Base-by-base conservation (phyloP, 2,113 vertebrate genomes). In the Rhipidura dahli region DNA sequence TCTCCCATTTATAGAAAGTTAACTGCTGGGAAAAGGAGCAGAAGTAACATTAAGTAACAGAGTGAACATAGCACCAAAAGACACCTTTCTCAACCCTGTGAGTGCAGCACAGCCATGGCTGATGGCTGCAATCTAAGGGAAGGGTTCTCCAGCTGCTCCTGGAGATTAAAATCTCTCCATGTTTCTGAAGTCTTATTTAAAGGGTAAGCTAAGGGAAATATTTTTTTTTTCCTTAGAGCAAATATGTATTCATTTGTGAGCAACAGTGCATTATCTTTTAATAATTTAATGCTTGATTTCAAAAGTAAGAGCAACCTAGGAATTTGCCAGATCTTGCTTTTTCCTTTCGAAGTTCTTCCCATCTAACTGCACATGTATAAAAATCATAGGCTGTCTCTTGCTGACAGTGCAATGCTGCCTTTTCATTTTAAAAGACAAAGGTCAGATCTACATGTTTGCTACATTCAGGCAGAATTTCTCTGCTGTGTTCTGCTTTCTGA, bases 351-450 rank as follows among this genome's bases (percentile, higher is more conserved):
- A 94, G 59, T 35, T 73, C 23, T 91, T 80, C 15, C 13, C 75
- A 10, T 28, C 13, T 21, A 50, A 80, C 33, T 47, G 1, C 13
- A 45, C 20, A 9, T 14, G 3, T 7, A 47, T 35, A 66, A 69
- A 90, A 86, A 83, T 63, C n/a, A 37, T 7, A 63, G 17, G 7
- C 23, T 88, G 18, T 15, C 50, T 73, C 37, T 63, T 90, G 60
- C 64, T 94, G 56, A 81, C 81, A 89, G n/a, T 40, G 37, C 24
- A 81, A 33, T 30, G 16, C 7, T 68, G 44, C 24, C 24, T 71
- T 87, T 87, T 64, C 27, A 50, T 72, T 92, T 84, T 91, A 45
- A 86, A 92, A 70, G 54, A 59, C 35, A 94, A 94, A 94, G n/a
- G 72, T 89, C 83, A 87, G 12, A 59, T 15, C 16, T 39, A 7